phyloP scores from a whole-genome alignment of 1,140 invertebrate genomes.

The Centruroides sculpturatus region DNA sequence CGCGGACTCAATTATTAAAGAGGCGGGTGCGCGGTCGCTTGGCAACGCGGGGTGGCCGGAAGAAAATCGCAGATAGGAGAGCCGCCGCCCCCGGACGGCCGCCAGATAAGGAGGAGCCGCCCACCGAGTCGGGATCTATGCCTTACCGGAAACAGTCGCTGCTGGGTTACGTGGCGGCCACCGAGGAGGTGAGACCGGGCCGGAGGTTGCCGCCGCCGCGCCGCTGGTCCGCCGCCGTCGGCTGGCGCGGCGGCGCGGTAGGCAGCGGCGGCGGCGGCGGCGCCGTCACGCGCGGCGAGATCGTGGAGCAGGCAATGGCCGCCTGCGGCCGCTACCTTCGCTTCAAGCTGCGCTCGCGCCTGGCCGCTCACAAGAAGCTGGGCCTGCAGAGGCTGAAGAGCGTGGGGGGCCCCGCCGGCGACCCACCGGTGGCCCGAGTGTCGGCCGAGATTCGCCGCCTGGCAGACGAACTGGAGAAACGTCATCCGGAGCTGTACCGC shows the following conservation, averaged over 20 bases:
- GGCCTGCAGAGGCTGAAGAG: conserved; percentile 48
- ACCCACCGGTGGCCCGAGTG: conserved; percentile 22
- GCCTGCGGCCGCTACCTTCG: conserved; percentile 50
- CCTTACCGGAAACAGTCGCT: no score
- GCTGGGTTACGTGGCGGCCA: no score
- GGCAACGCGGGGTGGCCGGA: no score
- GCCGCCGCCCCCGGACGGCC: no score
- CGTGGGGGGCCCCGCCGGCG: conserved; percentile 19
- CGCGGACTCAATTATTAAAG: no score
- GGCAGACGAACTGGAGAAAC: conserved; percentile 9
- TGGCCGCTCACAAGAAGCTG: conserved; percentile 49
- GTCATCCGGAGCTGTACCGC: conserved; percentile 40
- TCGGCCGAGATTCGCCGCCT: conserved; percentile 15
- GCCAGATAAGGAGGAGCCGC: no score
- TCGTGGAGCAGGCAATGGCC: conserved; percentile 37
- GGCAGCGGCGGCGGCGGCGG: conserved; percentile 20
- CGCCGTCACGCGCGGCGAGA: conserved; percentile 20
- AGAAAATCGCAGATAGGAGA: no score
- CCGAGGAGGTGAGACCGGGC: no score
- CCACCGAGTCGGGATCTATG: no score
- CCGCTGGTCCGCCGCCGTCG: not conserved
- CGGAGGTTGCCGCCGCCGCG: no score
- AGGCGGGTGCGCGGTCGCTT: no score
- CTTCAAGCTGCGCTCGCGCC: conserved; percentile 45
- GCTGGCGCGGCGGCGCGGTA: conserved; percentile 5